These are phyloP conservation scores for Hirtodrosophila duncani DNA, from an alignment of 2,888 invertebrate genomes.

Conservation along the genomic window DNA sequence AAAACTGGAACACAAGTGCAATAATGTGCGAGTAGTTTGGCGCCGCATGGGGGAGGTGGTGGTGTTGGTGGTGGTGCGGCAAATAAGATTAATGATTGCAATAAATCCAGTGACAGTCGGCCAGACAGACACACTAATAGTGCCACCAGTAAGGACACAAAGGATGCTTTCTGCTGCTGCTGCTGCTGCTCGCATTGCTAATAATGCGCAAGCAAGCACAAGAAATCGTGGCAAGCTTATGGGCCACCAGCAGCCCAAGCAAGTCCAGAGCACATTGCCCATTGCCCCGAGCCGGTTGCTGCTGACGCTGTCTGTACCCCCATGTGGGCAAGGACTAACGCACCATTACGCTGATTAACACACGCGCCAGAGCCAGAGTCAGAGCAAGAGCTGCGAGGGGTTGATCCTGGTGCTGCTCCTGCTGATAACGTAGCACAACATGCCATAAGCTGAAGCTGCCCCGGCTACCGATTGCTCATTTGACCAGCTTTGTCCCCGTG, in stretches of 20 bases:
- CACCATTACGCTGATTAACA: conserved; percentile 77
- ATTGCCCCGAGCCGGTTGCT: background rate
- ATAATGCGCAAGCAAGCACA: conserved; percentile 67
- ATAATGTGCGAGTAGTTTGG: conserved; percentile 26
- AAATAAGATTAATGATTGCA: conserved; percentile 78
- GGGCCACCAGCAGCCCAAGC: conserved; percentile 56
- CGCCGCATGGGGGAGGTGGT: background rate
- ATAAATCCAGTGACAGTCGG: conserved; percentile 77
- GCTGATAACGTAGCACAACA: conserved; percentile 72
- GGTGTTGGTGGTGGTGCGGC: conserved; percentile 31
- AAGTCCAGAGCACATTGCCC: conserved; percentile 7
- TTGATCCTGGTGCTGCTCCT: conserved; percentile 18
- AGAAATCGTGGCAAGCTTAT: conserved; percentile 65
- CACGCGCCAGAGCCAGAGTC: conserved; percentile 53
- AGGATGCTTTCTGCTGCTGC: conserved; percentile 54
- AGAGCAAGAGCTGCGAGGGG: conserved; percentile 26
- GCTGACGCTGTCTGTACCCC: conserved; percentile 42
- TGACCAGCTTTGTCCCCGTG: conserved; percentile 57
- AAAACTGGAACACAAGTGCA: conserved; percentile 47
- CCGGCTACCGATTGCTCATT: conserved; percentile 65
- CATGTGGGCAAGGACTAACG: conserved; percentile 38
- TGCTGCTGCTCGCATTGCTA: conserved; percentile 28
- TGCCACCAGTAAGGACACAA: conserved; percentile 74
- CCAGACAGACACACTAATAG: conserved; percentile 59
- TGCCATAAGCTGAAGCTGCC: conserved; percentile 63